Conservation (phyloP, 2,888 invertebrate genomes). For the Mythimna loreyi region DNA sequence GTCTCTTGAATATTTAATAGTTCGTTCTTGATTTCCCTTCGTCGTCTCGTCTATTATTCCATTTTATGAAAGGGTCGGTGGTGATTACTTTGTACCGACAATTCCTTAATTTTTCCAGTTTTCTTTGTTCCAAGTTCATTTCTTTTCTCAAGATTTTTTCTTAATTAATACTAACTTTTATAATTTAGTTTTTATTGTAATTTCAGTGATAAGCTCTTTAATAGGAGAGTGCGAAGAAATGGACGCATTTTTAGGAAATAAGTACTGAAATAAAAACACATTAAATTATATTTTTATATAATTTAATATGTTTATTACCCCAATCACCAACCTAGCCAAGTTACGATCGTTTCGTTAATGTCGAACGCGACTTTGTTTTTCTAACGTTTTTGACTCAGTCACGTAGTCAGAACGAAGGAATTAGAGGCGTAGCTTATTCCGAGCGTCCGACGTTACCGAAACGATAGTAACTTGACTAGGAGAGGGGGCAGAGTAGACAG, state of each 20-base stretch:
- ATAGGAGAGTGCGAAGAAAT: neutral
- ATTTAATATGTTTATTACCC: neutral
- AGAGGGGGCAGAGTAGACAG: too few relatives aligned
- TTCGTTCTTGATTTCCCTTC: conserved; percentile 2
- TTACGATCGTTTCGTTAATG: too few relatives aligned
- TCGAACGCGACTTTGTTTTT: too few relatives aligned
- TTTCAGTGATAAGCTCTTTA: neutral
- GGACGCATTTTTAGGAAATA: neutral
- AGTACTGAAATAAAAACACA: too few relatives aligned
- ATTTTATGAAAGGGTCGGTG: conserved; percentile 27
- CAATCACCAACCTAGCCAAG: too few relatives aligned
- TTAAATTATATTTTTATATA: too few relatives aligned
- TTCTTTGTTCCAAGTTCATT: conserved; percentile 30
- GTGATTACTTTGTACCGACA: conserved; percentile 19
- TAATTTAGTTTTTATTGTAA: neutral
- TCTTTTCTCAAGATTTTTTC: conserved; percentile 13
- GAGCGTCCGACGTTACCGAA: too few relatives aligned
- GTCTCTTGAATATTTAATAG: conserved; percentile 24
- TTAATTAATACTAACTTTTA: neutral
- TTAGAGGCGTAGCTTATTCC: too few relatives aligned
- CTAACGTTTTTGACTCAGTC: too few relatives aligned
- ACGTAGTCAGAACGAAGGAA: too few relatives aligned
- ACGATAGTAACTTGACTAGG: too few relatives aligned
- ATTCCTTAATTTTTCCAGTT: conserved; percentile 27
- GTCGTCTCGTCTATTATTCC: conserved; percentile 6